Evolutionary conservation across 2,113 vertebrate genomes (phyloP), one percentile per base, ranked within the genome.

Genomic region (Halcyon malimbica): DNA sequence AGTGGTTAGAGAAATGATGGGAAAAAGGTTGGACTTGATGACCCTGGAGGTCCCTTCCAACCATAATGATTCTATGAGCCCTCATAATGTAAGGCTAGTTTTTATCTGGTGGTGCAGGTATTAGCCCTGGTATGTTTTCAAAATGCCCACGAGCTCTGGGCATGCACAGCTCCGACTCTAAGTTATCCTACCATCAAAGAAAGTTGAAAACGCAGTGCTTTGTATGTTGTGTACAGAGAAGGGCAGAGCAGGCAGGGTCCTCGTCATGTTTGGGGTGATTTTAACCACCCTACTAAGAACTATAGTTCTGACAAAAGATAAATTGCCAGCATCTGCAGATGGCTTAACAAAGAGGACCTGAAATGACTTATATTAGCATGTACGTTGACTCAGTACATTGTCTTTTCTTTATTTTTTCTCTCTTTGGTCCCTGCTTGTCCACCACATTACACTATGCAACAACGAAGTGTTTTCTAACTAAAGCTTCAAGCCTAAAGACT

Each of bases 401-500:
- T 11, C 53, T 64, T 68, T 83, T 87, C 57, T 59, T 16, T 73
- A 1, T 3, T 79, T 82, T 79, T 37, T 35, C 25, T 77, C 0
- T 42, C 25, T 77, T 0, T 54, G 15, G 67, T 59, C 53, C 53
- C 78, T 69, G 44, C n/a, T 63, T 80, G 67, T 67, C 33, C 37
- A 33, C 4, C 5, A 8, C 54, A 74, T 63, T 53, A 76, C 37
- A 62, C 76, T 70, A 80, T 17, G 25, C 71, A 91, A 76, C 57
- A 93, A 50, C 71, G 74, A 88, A 86, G 48, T 35, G 7, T 80
- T 90, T 91, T 77, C 91, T 85, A 93, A 95, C 91, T 59, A 93
- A 94, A 87, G 41, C 63, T 82, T 31, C 67, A 79, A 91, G 67
- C 57, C 70, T n/a, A 54, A 88, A 91, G 75, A 85, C 37, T 50